Percentiles rank a stretch among this genome's conserved stretches.
phyloP scores from a whole-genome alignment of 2,113 vertebrate genomes.

The Telmatochromis sp. region DNA sequence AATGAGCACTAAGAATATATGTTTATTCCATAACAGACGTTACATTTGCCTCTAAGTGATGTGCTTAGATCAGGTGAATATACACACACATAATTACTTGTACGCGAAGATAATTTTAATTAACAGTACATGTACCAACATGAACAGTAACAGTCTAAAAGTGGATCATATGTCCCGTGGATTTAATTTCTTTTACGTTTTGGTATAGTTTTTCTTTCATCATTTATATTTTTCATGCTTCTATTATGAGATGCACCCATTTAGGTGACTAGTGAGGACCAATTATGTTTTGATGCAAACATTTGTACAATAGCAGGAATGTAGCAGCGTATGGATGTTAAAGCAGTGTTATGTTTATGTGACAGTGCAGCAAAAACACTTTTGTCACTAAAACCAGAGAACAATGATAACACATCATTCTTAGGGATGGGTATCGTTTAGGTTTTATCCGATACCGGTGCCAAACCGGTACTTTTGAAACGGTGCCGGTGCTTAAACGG shows the following conservation, averaged over 20 bases:
- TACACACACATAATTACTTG: background rate
- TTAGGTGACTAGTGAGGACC: background rate
- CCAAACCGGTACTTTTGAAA: no score
- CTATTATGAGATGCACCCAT: background rate
- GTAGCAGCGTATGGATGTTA: background rate
- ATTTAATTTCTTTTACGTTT: background rate
- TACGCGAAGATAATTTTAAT: background rate
- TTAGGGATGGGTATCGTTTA: no score
- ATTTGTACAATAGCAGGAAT: background rate
- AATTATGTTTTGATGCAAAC: background rate
- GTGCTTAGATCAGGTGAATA: background rate
- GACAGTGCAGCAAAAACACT: background rate
- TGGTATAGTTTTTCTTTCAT: background rate
- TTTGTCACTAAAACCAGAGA: background rate
- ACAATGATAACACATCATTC: background rate
- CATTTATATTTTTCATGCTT: background rate
- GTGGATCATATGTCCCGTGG: background rate
- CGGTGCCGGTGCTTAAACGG: no score
- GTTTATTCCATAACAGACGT: background rate
- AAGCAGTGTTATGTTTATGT: background rate
- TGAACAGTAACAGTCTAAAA: background rate
- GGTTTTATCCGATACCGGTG: no score
- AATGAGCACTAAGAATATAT: background rate
- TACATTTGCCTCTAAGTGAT: background rate
- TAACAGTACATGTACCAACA: background rate